Conservation (phyloP, 1,140 invertebrate species). For the Cotesia glomerata region DNA sequence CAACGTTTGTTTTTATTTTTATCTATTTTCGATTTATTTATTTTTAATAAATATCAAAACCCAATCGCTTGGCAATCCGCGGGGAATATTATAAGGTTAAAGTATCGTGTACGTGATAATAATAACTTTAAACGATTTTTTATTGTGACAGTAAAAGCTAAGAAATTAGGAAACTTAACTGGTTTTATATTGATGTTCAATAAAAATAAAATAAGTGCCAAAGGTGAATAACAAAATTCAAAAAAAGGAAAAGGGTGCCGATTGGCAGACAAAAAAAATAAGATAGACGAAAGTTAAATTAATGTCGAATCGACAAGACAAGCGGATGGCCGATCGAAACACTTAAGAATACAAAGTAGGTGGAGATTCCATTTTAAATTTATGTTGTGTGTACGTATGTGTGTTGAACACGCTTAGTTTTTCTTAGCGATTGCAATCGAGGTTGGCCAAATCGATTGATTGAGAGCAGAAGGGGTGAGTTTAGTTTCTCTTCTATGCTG, state of each 20-base stretch:
- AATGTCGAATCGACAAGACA: slow-evolving; percentile 35
- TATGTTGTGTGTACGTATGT: not conserved
- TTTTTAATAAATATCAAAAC: too few relatives aligned
- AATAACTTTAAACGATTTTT: too few relatives aligned
- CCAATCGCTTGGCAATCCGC: too few relatives aligned
- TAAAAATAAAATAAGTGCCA: slow-evolving; percentile 12
- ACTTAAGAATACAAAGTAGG: slow-evolving; percentile 34
- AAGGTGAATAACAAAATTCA: not conserved
- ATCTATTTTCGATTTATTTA: too few relatives aligned
- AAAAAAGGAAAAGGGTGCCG: not conserved
- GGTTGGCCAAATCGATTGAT: slow-evolving; percentile 2
- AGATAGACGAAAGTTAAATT: slow-evolving; percentile 35
- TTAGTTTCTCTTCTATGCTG: not conserved
- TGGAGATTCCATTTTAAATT: slow-evolving; percentile 35
- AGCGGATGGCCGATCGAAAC: slow-evolving; percentile 33
- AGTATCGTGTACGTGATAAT: too few relatives aligned
- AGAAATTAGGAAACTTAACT: not conserved
- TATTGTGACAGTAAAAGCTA: too few relatives aligned
- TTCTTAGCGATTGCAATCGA: slow-evolving; percentile 14
- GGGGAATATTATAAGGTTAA: too few relatives aligned
- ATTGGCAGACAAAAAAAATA: slow-evolving; percentile 20
- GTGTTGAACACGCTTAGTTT: not conserved
- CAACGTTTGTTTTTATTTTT: too few relatives aligned
- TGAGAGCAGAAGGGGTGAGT: slow-evolving; percentile 1
- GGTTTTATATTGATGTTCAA: slow-evolving; percentile 12